Evolutionary conservation across 2,888 invertebrate genomes (phyloP).

Genomic region (Julus scandinavius): DNA sequence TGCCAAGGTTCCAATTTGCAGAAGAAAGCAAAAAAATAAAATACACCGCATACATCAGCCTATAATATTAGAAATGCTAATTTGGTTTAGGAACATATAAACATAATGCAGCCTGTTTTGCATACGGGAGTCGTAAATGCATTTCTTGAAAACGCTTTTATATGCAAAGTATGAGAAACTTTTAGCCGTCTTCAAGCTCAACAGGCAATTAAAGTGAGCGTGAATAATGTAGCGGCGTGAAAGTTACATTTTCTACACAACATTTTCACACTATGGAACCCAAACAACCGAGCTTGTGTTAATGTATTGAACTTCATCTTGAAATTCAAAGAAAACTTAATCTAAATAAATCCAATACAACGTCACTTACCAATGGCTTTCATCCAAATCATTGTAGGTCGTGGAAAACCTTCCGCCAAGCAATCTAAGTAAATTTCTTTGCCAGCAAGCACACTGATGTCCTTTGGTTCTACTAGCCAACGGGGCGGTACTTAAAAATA

Average conservation of each 20-base stretch:
- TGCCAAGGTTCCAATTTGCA: slow-evolving; percentile 36
- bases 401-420: slow-evolving; percentile 95
- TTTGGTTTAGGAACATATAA: background rate
- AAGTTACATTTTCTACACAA: background rate
- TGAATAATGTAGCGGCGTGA: background rate
- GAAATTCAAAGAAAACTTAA: background rate
- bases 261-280: no score
- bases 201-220: background rate
- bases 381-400: slow-evolving; percentile 94
- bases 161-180: background rate
- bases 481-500: slow-evolving; percentile 83
- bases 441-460: slow-evolving; percentile 94
- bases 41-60: background rate
- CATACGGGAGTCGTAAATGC: background rate
- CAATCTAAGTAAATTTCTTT: slow-evolving; percentile 94
- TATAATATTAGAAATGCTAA: background rate
- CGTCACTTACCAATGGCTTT: slow-evolving; percentile 83
- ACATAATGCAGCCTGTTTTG: background rate
- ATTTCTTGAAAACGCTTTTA: background rate
- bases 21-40: background rate
- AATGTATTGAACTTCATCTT: no score
- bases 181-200: background rate
- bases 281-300: background rate
- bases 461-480: slow-evolving; percentile 94
- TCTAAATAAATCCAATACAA: no score